Conservation (phyloP, 2,113 vertebrate genomes). For the Empidonax alnorum region DNA sequence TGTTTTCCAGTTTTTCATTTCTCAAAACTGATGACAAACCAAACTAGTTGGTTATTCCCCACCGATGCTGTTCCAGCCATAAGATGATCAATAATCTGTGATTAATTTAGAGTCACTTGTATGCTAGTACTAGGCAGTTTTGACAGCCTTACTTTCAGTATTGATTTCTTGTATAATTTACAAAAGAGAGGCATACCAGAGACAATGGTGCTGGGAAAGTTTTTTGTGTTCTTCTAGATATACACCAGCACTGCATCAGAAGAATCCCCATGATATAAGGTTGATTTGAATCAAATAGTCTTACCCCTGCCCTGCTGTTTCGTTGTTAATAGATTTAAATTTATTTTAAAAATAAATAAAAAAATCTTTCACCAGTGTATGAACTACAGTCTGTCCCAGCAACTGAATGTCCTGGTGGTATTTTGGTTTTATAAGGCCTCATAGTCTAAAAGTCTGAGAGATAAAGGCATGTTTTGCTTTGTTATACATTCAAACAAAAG, state of each 20-base stretch:
- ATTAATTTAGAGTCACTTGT: conserved; percentile 70
- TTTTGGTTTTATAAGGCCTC: background rate
- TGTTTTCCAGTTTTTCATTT: conserved; percentile 69
- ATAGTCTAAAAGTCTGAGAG: background rate
- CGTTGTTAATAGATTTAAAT: background rate
- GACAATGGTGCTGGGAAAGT: conserved; percentile 16
- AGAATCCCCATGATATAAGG: background rate
- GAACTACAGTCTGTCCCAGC: background rate
- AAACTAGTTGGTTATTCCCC: conserved; percentile 71
- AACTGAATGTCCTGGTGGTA: background rate
- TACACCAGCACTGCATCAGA: rapidly evolving
- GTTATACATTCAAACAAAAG: background rate
- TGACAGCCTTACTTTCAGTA: conserved; percentile 62
- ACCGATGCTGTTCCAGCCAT: conserved; percentile 56
- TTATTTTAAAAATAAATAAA: background rate
- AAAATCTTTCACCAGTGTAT: background rate
- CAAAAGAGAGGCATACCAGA: background rate
- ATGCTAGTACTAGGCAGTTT: conserved; percentile 61
- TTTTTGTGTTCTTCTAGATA: background rate
- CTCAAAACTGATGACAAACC: conserved; percentile 65
- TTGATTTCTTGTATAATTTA: conserved; percentile 67
- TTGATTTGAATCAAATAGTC: background rate
- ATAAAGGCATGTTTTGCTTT: background rate
- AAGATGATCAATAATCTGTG: conserved; percentile 73
- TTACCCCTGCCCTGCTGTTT: background rate